These are phyloP conservation scores for Horisme vitalbata DNA, from an alignment of 2,888 invertebrate species.

Conservation along the genomic window DNA sequence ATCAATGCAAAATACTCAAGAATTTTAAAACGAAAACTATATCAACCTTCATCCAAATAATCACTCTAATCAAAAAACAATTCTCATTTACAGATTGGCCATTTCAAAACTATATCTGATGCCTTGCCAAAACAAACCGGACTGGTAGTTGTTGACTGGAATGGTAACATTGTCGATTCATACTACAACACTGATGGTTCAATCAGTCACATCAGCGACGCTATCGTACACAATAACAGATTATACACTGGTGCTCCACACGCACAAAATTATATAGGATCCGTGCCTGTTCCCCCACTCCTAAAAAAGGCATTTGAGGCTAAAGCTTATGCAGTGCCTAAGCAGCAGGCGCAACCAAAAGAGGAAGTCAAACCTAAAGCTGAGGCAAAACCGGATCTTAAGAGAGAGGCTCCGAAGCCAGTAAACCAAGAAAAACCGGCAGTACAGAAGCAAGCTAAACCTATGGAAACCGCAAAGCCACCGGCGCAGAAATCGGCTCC, in stretches of 20 bases:
- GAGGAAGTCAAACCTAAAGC: conserved; percentile 30
- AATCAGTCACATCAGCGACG: conserved; percentile 84
- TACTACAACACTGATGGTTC: conserved; percentile 85
- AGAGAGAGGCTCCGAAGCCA: conserved; percentile 34
- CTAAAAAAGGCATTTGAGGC: conserved; percentile 64
- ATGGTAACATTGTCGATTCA: conserved; percentile 87
- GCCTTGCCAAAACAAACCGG: conserved; percentile 75
- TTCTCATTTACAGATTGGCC: conserved; percentile 82
- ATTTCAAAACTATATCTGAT: conserved; percentile 76
- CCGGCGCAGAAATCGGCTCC: conserved; percentile 13
- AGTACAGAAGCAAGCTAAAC: conserved; percentile 8
- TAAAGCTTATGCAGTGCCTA: conserved; percentile 26
- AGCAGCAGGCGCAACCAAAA: conserved; percentile 9
- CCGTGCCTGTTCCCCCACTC: conserved; percentile 82
- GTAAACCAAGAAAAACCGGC: conserved; percentile 18
- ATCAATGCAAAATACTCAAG: too few species aligned
- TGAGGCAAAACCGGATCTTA: conserved; percentile 26
- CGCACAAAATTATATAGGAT: conserved; percentile 83
- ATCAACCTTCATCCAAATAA: too few species aligned
- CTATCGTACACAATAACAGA: conserved; percentile 84
- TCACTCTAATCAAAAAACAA: too few species aligned
- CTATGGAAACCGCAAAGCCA: conserved; percentile 11
- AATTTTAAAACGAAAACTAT: too few species aligned
- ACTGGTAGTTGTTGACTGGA: conserved; percentile 86
- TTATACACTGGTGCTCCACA: conserved; percentile 88